A percentile compares a stretch with the other conserved stretches of the same genome.
Conservation (phyloP, 2,113 vertebrate species). For the Todiramphus saurophagus region DNA sequence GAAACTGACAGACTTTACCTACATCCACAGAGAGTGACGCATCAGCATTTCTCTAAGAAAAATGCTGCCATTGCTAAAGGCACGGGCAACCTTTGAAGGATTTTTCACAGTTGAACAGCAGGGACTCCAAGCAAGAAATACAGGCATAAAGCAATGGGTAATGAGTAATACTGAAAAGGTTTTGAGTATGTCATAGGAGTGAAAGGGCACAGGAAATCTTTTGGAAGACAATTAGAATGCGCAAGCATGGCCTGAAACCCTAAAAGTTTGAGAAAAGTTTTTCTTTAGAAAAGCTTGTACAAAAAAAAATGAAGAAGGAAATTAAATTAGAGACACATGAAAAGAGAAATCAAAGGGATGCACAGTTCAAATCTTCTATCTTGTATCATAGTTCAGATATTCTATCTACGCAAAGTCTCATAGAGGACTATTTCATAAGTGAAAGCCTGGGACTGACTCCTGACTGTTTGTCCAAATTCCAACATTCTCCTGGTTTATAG, state of each 20-base stretch:
- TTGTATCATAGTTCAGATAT: neutral
- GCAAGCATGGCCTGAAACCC: neutral
- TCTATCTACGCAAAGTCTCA: neutral
- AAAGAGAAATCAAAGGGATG: neutral
- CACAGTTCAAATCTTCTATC: fast-evolving
- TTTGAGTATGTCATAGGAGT: neutral
- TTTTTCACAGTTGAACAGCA: neutral
- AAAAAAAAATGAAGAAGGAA: neutral
- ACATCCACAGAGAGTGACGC: neutral
- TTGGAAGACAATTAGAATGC: neutral
- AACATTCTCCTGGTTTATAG: neutral
- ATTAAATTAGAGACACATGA: neutral
- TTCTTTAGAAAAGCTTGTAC: neutral
- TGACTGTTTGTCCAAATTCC: neutral
- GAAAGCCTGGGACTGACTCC: neutral
- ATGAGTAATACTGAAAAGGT: neutral
- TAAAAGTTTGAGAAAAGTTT: neutral
- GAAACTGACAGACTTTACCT: neutral
- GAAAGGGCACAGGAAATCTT: neutral
- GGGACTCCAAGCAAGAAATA: neutral
- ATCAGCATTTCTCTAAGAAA: neutral
- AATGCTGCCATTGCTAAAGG: neutral
- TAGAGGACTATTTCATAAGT: neutral
- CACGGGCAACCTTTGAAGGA: neutral
- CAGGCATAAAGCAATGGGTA: neutral